Base-by-base conservation (phyloP, 92 coral and sea anemone species). In the Palythoa grandiflora region DNA sequence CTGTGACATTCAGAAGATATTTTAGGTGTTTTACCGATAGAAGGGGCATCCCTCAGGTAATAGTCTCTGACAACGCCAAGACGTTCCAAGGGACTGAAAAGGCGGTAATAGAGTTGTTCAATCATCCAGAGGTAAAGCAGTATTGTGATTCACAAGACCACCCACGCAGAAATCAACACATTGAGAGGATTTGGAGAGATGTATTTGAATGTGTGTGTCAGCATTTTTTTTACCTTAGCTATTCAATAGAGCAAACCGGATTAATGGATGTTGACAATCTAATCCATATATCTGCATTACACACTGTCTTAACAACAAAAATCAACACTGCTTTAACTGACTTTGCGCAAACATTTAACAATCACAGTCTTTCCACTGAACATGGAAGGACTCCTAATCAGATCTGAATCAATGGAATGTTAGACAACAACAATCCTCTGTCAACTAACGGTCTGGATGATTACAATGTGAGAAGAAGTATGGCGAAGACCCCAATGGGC, bases 401-500 rank as follows among this genome's bases (percentile, higher is more conserved):
- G 60, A 54, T 54, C 60, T 54, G 60, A 11, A 54, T 54, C 10
- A 54, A 54, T 54, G 60, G 60, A 54, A 54, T 54, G 60, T 54
- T 54, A 54, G 60, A 54, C 60, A 54, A 54, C 10, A 54, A 9
- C 60, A 54, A 54, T 54, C 4, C 60, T 14, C 60, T 54, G 60
- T 28, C 28, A 6, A 54, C 60, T 54, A 54, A 54, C 9, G 60
- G 60, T 54, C 60, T 54, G 60, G 60, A 9, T 54, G 60, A 54
- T 54, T 54, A 54, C 60, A 54, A 54, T 63, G 38, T 79, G 90
- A 88, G 16, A 16, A 44, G 36, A 50, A 16, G 63, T 88, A 79
- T 88, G 87, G 79, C 36, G 73, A 63, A 63, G 87, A 88, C 75
- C 87, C 91, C n/a, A 51, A 88, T 54, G 87, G 91, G 48, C 91